phyloP scores from a whole-genome alignment of 1,140 invertebrate species.

The Ceratitis capitata region DNA sequence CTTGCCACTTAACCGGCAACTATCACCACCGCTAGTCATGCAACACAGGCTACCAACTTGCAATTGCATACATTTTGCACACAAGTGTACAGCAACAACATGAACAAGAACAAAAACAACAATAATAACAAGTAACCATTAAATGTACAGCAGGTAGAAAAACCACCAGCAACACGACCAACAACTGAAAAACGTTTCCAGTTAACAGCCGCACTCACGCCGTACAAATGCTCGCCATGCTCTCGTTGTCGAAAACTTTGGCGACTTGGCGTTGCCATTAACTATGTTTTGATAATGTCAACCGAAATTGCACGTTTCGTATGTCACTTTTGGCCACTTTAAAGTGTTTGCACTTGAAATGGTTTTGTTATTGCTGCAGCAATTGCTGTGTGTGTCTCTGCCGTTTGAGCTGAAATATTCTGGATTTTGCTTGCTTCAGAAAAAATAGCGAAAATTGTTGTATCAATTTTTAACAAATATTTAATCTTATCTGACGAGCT shows the following conservation, averaged over 20 bases:
- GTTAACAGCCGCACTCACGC: not conserved
- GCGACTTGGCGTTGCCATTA: slow-evolving; percentile 29
- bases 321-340: slow-evolving; percentile 35
- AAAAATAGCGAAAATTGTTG: not conserved
- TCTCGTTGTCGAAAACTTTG: slow-evolving; percentile 16
- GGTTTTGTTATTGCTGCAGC: not conserved
- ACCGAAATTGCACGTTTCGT: slow-evolving; percentile 30
- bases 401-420: too few species aligned
- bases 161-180: not conserved
- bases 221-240: too few species aligned
- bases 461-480: not conserved
- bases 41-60: not conserved
- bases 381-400: not conserved
- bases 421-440: not conserved
- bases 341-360: slow-evolving; percentile 28
- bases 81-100: not conserved
- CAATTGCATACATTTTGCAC: not conserved
- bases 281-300: slow-evolving; percentile 38
- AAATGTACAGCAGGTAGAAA: not conserved
- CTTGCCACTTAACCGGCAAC: slow-evolving; percentile 33
- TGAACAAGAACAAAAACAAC: not conserved
- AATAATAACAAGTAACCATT: not conserved
- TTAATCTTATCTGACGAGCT: not conserved
- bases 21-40: not conserved
- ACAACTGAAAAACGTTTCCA: not conserved